Base-by-base conservation (phyloP, 2,888 invertebrate species). In the Xestoiulus laeticollis region DNA sequence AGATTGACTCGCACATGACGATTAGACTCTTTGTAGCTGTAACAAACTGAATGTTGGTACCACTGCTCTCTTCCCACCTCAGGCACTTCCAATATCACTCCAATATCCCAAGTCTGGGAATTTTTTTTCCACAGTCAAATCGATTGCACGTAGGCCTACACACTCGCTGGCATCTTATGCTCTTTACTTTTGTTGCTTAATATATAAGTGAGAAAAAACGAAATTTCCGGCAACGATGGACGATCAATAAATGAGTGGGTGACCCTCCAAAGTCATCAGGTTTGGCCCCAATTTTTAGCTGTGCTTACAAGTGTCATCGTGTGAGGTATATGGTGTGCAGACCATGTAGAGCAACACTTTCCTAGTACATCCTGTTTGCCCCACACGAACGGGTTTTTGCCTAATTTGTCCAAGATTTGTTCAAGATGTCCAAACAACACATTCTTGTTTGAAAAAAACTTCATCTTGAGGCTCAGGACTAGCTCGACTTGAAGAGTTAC, bases 191-290 rank as follows among this genome's bases (percentile, higher is more conserved):
- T 0, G 6, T 1, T 6, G 78, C 14, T 78, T 30, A 26, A 26
- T 8, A 22, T 22, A 48, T 19, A 53, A 19, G n/a, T 19, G 16
- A 19, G 68, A 22, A 68, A 68, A 68, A 68, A 22, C 68, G 14
- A 78, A n/a, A 30, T 78, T 53, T 19, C 68, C 68, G 2, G 22
- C 22, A 68, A 68, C 68, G n/a, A 68, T 78, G 78, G 78, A 78
- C 78, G 78, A 30, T 78, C 30, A 12, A 19, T 78, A 10, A 30
- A 30, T 22, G 78, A 10, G 78, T 78, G 30, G 68, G 68, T 26
- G 68, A 78, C 78, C n/a, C 78, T 78, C 78, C 78, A 78, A 78
- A 2, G 78, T 78, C 78, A 78, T 78, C 78, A 78, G 30, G 68
- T 78, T 78, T 78, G 78, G 78, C 78, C 78, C 78, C 78, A 78